A percentile compares a stretch with the other conserved stretches of the same genome.
Conservation (phyloP, 2,888 invertebrate species). For the Aspidapion aeneum region DNA sequence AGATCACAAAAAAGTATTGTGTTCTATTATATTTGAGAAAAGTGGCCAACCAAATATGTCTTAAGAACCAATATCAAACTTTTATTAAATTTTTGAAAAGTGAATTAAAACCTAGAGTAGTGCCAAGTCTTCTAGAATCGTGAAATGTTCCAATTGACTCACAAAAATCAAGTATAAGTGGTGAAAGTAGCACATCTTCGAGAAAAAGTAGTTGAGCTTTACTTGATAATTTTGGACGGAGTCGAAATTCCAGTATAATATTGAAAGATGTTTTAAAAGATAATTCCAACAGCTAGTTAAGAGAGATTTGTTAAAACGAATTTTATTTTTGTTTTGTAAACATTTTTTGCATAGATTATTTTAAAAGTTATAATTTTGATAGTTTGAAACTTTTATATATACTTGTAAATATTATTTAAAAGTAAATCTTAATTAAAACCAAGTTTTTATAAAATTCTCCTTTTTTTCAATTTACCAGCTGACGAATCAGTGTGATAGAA, state of each 20-base stretch:
- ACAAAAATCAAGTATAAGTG: conserved; percentile 19
- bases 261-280: conserved; percentile 61
- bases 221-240: conserved; percentile 55
- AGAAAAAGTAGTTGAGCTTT: conserved; percentile 47
- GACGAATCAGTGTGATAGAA: conserved; percentile 68
- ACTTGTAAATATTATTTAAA: too few species aligned
- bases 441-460: too few species aligned
- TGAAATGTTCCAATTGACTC: conserved; percentile 21
- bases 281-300: conserved; percentile 31
- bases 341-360: too few species aligned
- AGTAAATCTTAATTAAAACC: too few species aligned
- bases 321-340: too few species aligned
- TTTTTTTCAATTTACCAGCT: conserved; percentile 63
- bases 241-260: conserved; percentile 58
- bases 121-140: conserved; percentile 50
- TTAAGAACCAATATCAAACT: conserved; percentile 58
- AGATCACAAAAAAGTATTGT: conserved; percentile 65
- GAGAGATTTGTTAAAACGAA: too few species aligned
- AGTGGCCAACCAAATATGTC: conserved; percentile 31
- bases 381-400: too few species aligned
- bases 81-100: conserved; percentile 79
- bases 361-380: too few species aligned
- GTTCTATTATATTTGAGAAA: conserved; percentile 40
- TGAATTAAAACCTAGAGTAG: conserved; percentile 69
- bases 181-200: conserved; percentile 24